A percentile compares a stretch with the other conserved stretches of the same genome.
phyloP scores from a whole-genome alignment of 2,113 vertebrate species.

The Micronycteris hirsuta region DNA sequence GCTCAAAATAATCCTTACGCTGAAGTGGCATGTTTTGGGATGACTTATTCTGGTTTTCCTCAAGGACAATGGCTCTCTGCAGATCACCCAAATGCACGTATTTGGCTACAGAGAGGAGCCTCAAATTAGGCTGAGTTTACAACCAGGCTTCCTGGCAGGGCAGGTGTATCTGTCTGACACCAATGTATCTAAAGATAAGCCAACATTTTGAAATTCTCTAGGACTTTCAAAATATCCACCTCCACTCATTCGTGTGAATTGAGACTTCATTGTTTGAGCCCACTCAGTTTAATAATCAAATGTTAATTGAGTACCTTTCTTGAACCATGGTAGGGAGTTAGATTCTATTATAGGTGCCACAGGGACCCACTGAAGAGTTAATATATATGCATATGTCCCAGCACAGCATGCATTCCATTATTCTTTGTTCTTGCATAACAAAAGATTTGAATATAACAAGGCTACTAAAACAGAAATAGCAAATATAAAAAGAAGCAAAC shows the following conservation, averaged over 20 bases:
- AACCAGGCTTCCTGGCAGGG: not conserved
- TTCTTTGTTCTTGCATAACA: slow-evolving; percentile 17
- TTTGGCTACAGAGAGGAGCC: not conserved
- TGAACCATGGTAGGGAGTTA: not conserved
- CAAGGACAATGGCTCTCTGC: not conserved
- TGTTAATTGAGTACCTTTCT: not conserved
- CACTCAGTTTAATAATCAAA: not conserved
- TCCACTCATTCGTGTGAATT: fast-evolving
- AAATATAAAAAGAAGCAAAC: slow-evolving; percentile 45
- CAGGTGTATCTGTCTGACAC: not conserved
- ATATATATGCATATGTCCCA: not conserved
- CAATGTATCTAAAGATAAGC: not conserved
- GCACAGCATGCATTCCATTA: not conserved
- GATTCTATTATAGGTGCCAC: not conserved
- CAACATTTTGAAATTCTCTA: not conserved
- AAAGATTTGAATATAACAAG: slow-evolving; percentile 45
- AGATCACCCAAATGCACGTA: not conserved
- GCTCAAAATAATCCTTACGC: not conserved
- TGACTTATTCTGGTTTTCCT: not conserved
- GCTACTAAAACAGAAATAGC: slow-evolving; percentile 25
- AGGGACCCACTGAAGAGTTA: not conserved
- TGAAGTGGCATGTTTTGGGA: not conserved
- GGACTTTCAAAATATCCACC: not conserved
- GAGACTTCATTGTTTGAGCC: not conserved
- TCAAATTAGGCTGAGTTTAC: not conserved